These are phyloP conservation scores for Gallirallus australis DNA, from an alignment of 2,797 vertebrate species.

Conservation along the genomic window DNA sequence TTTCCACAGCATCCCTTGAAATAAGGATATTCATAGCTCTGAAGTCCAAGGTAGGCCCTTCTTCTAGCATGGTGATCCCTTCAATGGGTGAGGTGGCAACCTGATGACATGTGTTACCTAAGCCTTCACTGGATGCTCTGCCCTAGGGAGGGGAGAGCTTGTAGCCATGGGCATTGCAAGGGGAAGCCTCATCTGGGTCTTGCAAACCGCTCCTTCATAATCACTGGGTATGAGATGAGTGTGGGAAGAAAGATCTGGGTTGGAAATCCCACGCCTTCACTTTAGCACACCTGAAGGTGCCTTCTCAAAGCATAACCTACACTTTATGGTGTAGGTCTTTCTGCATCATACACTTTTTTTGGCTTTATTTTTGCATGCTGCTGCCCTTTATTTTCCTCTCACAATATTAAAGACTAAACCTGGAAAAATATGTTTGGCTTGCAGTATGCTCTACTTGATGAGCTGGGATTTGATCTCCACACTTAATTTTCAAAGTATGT, in stretches of 20 bases:
- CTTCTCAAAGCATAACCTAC: not conserved
- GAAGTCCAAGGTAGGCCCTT: not conserved
- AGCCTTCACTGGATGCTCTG: not conserved
- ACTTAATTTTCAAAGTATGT: not conserved
- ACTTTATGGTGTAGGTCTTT: not conserved
- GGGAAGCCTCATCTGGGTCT: not conserved
- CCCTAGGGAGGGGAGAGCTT: not conserved
- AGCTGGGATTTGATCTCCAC: not conserved
- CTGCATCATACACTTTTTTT: fast-evolving
- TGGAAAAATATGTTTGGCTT: not conserved
- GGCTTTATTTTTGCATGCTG: not conserved
- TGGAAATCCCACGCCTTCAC: not conserved
- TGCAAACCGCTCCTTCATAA: not conserved
- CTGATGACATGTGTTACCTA: fast-evolving
- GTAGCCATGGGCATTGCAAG: fast-evolving
- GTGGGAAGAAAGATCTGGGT: not conserved
- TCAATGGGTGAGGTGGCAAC: not conserved
- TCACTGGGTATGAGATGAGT: fast-evolving
- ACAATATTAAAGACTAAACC: not conserved
- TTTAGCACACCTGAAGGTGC: not conserved
- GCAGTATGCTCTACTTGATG: too few species aligned
- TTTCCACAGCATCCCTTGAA: constrained; percentile 37
- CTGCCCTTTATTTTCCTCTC: not conserved
- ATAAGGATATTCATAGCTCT: not conserved
- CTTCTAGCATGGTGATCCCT: not conserved